Evolutionary conservation across 2,113 vertebrate species (phyloP).

Genomic region (Cynopterus brachyotis): DNA sequence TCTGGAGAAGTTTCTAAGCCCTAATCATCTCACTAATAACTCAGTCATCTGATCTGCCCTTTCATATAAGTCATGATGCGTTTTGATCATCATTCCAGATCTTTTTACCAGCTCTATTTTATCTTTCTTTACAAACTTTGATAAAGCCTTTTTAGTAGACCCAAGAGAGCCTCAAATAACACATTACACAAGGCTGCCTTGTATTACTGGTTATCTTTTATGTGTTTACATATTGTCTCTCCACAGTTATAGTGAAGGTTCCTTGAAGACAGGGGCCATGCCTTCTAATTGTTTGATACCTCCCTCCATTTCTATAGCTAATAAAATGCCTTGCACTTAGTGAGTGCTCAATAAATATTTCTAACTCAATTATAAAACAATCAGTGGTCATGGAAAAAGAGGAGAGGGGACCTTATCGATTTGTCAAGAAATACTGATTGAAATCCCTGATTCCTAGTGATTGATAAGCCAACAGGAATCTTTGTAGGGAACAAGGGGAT

Average conservation of each 20-base stretch:
- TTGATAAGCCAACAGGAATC: neutral
- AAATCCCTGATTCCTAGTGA: neutral
- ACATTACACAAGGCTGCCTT: neutral
- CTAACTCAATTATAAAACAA: neutral
- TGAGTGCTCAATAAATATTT: neutral
- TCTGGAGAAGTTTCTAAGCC: neutral
- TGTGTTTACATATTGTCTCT: neutral
- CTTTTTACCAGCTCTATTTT: neutral
- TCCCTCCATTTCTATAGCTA: neutral
- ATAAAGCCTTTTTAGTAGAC: neutral
- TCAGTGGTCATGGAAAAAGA: neutral
- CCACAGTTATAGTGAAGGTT: neutral
- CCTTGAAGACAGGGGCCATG: neutral
- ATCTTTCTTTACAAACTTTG: constrained; percentile 12
- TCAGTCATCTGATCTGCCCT: neutral
- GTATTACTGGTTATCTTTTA: neutral
- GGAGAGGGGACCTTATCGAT: neutral
- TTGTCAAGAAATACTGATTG: neutral
- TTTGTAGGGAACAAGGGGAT: neutral
- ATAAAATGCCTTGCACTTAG: neutral
- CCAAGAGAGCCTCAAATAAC: neutral
- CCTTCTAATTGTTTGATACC: neutral
- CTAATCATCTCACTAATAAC: neutral
- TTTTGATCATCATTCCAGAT: neutral
- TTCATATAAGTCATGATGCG: neutral